Evolutionary conservation across 2,888 invertebrate genomes (phyloP), one percentile per base, ranked within the genome.

Genomic region (Nesidiocoris tenuis): DNA sequence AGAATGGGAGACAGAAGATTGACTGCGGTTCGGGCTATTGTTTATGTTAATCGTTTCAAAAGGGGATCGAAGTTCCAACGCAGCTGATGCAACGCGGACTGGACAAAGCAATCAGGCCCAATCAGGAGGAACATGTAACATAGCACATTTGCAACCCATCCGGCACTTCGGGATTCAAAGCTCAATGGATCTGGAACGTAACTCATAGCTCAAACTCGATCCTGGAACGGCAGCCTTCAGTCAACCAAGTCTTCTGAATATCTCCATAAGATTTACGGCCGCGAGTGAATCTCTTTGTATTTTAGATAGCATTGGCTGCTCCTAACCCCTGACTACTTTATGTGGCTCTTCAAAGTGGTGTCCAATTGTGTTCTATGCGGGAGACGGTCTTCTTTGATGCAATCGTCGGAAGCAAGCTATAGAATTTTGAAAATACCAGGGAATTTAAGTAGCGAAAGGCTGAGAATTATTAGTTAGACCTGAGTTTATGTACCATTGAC

Each of bases 41-140:
- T 70, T 70, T 59, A 70, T 70, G 70, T 70, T 59, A 70, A 70
- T 70, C 24, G 23, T n/a, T 39, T 39, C 39, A 39, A 39, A 39
- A 39, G 18, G 22, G 67, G 16, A 55, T 17, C 55, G 18, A n/a
- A n/a, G 55, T 55, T 54, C 55, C 17, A 55, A 12, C n/a, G n/a
- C 21, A n/a, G 55, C 12, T 22, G 56, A n/a, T n/a, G 22, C 22
- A 16, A 23, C 23, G 57, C 57, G 24, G 70, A 24, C 59, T 17
- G 39, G 59, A 70, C 59, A 70, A 70, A 70, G 70, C 70, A 70
- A 70, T 70, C 70, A 70, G 70, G 23, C 70, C 59, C 59, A 70
- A 70, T 70, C 70, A 59, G 59, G 18, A 59, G 23, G 23, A 59
- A 70, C 70, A 59, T 70, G 70, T 23, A 24, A 59, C 70, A 70